Percentiles rank a stretch among this genome's conserved stretches.
phyloP scores from a whole-genome alignment of 2,113 vertebrate genomes.

The rat (Rattus norvegicus) region DNA sequence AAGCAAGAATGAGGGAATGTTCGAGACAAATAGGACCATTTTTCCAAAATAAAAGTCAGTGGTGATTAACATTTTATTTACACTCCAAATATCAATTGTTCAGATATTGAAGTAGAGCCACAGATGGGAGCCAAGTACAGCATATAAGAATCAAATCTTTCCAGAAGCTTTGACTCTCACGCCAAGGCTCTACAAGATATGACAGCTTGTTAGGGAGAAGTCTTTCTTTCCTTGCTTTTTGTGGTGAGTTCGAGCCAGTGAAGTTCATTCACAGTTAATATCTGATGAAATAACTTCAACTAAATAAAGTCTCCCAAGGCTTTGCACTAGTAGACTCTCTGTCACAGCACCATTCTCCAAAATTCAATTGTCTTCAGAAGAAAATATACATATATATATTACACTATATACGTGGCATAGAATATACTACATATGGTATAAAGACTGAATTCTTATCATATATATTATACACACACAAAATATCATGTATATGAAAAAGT shows the following conservation, averaged over 20 bases:
- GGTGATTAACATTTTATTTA: conserved; percentile 1
- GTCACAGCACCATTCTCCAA: background rate
- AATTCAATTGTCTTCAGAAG: conserved; percentile 31
- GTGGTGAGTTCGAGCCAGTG: background rate
- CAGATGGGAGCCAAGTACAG: background rate
- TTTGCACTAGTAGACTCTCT: background rate
- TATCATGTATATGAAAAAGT: background rate
- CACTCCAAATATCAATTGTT: background rate
- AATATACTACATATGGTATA: background rate
- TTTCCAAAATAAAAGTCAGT: background rate
- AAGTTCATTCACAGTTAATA: background rate
- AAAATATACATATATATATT: background rate
- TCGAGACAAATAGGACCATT: background rate
- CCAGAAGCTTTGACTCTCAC: background rate
- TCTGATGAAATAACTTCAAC: background rate
- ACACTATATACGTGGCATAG: background rate
- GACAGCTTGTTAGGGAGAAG: background rate
- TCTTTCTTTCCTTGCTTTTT: background rate
- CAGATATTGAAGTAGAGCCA: background rate
- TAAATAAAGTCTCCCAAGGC: background rate
- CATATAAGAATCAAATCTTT: background rate
- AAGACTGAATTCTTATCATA: background rate
- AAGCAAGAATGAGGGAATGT: background rate
- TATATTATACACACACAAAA: background rate
- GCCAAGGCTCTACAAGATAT: background rate